Conservation (phyloP, 2,888 invertebrate genomes). For the Lasioglossum lativentre region DNA sequence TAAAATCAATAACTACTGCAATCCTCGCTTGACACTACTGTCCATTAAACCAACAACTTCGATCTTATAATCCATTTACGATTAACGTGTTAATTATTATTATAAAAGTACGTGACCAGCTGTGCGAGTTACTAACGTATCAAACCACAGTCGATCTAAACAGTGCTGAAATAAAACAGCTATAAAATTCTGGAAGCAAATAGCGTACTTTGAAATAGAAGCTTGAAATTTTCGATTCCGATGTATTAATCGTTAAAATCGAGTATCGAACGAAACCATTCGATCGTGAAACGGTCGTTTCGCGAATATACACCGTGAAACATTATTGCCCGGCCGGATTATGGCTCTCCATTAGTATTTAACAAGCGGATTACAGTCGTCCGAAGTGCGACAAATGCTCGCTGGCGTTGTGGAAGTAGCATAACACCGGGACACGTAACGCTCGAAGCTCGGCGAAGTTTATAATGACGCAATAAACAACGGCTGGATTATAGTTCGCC, state of each 20-base stretch:
- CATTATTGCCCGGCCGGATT: conserved; percentile 4
- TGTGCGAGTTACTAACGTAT: neutral
- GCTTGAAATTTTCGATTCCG: neutral
- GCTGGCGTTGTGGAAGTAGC: neutral
- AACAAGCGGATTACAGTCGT: conserved; percentile 13
- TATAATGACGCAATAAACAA: conserved; percentile 29
- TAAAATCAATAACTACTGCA: no score
- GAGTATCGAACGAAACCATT: neutral
- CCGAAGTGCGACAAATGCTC: conserved; percentile 11
- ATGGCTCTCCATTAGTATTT: neutral
- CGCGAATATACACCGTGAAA: neutral
- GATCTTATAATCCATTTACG: neutral
- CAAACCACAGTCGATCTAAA: neutral
- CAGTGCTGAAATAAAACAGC: neutral
- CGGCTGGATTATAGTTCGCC: conserved; percentile 21
- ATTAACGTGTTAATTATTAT: neutral
- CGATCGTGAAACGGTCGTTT: neutral
- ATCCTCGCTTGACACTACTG: no score
- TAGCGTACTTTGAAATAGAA: neutral
- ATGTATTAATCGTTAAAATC: neutral
- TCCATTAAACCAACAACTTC: neutral
- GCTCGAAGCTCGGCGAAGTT: conserved; percentile 7
- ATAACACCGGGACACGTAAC: conserved; percentile 8
- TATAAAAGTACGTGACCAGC: neutral
- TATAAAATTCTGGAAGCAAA: neutral